A percentile compares a stretch with the other conserved stretches of the same genome.
Conservation (phyloP, 2,797 vertebrate species). For the Loris lydekkerianus region DNA sequence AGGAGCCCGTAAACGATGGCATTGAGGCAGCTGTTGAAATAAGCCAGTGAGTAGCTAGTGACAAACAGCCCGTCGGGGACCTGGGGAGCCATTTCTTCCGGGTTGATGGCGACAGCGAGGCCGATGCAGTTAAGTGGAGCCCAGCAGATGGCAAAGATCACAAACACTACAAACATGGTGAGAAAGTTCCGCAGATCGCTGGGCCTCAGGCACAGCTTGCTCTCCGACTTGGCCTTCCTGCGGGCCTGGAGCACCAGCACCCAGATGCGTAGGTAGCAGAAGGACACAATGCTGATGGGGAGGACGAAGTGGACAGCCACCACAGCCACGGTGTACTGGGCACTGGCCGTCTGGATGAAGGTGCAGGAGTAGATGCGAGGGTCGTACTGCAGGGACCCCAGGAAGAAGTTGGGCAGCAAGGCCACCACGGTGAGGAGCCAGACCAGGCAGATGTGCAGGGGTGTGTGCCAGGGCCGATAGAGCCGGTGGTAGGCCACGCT, state of each 20-base stretch:
- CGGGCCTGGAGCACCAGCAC: slow-evolving; percentile 93
- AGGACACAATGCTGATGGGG: slow-evolving; percentile 92
- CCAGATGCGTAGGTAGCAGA: slow-evolving; percentile 95
- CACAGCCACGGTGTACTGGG: slow-evolving; percentile 91
- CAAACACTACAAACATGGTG: slow-evolving; percentile 95
- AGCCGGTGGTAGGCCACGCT: slow-evolving; percentile 91
- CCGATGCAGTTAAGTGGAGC: slow-evolving; percentile 94
- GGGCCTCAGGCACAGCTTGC: slow-evolving; percentile 88
- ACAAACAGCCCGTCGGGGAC: slow-evolving; percentile 94
- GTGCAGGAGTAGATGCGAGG: slow-evolving; percentile 93
- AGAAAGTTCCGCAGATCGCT: slow-evolving; percentile 93
- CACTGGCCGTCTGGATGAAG: slow-evolving; percentile 92
- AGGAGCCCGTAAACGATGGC: slow-evolving; percentile 94
- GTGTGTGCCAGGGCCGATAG: slow-evolving; percentile 90
- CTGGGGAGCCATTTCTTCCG: slow-evolving; percentile 89
- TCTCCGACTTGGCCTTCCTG: slow-evolving; percentile 91
- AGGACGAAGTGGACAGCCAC: slow-evolving; percentile 93
- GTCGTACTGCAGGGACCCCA: slow-evolving; percentile 93
- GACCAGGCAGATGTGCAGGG: slow-evolving; percentile 90
- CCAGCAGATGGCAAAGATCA: slow-evolving; percentile 95
- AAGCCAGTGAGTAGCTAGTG: slow-evolving; percentile 94
- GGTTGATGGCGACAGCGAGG: slow-evolving; percentile 91
- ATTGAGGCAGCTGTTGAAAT: slow-evolving; percentile 96
- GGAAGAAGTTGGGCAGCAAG: slow-evolving; percentile 92
- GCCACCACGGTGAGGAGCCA: slow-evolving; percentile 92